Evolutionary conservation across 2,888 invertebrate genomes (phyloP), one percentile per base, ranked within the genome.

Genomic region (Xestia rhomboidea): DNA sequence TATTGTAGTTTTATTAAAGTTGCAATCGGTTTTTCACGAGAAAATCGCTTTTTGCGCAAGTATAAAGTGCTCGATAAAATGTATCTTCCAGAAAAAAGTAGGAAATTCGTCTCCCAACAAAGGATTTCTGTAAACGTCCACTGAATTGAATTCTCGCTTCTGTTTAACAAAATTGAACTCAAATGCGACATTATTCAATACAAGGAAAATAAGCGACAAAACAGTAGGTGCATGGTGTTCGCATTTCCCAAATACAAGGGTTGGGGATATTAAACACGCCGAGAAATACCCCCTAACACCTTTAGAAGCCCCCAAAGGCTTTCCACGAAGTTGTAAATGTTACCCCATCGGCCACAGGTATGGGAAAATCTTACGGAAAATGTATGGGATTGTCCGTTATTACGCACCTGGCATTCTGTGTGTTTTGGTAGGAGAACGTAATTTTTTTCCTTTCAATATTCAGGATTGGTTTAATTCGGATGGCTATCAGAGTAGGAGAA

Each of bases 261-360:
- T 76, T 66, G 68, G 51, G 67, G 76, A 66, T 84, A 77, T 86
- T 82, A 79, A 78, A 82, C 79, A 79, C 66, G 80, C 74, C 54
- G 27, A 71, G 66, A 76, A 80, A 82, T 74, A 49, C 66, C 78
- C 62, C 76, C 44, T 80, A 81, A 87, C 81, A 81, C 79, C 84
- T 78, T 84, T 77, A 18, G 71, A 57, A 81, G 64, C 75, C 79
- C 85, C 69, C 46, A 62, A 67, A 79, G 62, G 77, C 49, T 77
- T 68, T 76, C 66, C 76, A 44, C 73, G 34, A 76, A 73, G 77
- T 81, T 81, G 67, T 86, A 79, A 83, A 87, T 84, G 77, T 79
- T 77, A 70, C 76, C 76, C 82, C 46, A 34, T 64, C 44, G 60
- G 44, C 76, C 21, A 38, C 24, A 10, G 66, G 24, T 57, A 49